A percentile compares a stretch with the other conserved stretches of the same genome.
phyloP scores from a whole-genome alignment of 30 jellyfish, hydroid and myxozoan species.

The Pseudorhiza aurosa region DNA sequence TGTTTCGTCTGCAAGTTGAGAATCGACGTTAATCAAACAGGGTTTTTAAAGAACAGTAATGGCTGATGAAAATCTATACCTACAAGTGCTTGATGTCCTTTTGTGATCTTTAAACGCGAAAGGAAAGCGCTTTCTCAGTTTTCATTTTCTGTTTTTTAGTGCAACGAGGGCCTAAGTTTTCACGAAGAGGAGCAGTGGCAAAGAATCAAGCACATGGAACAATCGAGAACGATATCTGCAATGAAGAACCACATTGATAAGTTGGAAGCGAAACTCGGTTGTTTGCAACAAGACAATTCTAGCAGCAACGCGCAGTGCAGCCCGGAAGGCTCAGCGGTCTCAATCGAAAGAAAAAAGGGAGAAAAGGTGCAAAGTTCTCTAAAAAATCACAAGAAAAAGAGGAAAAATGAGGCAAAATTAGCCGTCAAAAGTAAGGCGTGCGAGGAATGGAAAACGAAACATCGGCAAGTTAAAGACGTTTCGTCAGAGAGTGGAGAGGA shows the following conservation, averaged over 20 bases:
- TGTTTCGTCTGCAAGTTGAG: no score
- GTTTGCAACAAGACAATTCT: background rate
- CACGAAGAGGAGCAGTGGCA: conserved; percentile 62
- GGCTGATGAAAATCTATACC: no score
- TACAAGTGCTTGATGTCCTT: no score
- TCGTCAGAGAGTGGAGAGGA: conserved; percentile 18
- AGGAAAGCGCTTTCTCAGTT: no score
- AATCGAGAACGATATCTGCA: conserved; percentile 55
- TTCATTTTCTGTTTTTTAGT: no score
- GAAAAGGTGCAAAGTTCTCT: background rate
- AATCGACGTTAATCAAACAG: no score
- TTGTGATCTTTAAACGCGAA: no score
- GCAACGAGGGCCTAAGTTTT: background rate
- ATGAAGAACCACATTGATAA: conserved; percentile 58
- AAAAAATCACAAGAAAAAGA: conserved; percentile 4
- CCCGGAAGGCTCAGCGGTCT: background rate
- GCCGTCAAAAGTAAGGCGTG: background rate
- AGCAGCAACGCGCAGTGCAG: background rate
- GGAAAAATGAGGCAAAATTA: background rate
- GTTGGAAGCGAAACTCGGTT: conserved; percentile 27
- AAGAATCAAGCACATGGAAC: conserved; percentile 59
- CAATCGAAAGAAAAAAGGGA: background rate
- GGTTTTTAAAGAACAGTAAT: no score
- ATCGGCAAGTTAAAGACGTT: background rate
- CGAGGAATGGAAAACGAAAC: background rate